These are phyloP conservation scores for Cheilosia vernalis DNA, from an alignment of 2,888 invertebrate genomes.

Conservation along the genomic window DNA sequence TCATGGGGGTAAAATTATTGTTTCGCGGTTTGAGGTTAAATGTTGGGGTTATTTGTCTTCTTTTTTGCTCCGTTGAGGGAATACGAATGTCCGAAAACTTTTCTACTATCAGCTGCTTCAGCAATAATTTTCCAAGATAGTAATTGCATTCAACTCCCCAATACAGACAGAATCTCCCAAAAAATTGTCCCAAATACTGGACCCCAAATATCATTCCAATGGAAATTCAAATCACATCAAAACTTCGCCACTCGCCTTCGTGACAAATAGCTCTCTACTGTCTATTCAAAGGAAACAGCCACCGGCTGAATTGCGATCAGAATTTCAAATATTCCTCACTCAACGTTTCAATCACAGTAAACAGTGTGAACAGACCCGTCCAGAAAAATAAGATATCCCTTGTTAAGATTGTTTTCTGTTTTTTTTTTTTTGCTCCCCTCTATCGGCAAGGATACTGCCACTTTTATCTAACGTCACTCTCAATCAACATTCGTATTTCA, in stretches of 20 bases:
- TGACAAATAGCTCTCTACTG: conserved; percentile 24
- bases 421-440: not conserved
- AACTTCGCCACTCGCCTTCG: conserved; percentile 14
- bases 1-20: too few relatives aligned
- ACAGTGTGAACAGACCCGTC: not conserved
- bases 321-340: conserved; percentile 40
- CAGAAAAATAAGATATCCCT: conserved; percentile 46
- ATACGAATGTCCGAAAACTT: too few relatives aligned
- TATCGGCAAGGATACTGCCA: conserved; percentile 14
- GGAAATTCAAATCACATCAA: conserved; percentile 29
- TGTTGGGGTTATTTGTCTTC: too few relatives aligned
- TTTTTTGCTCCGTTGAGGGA: too few relatives aligned
- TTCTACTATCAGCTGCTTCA: too few relatives aligned
- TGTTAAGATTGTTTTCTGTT: conserved; percentile 49
- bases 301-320: conserved; percentile 32
- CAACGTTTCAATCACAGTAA: conserved; percentile 33
- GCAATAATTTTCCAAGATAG: too few relatives aligned
- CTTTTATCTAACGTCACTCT: conserved; percentile 56
- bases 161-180: not conserved
- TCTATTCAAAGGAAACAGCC: not conserved
- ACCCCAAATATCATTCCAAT: not conserved
- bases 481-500: conserved; percentile 52
- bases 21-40: too few relatives aligned
- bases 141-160: too few relatives aligned
- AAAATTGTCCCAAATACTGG: too few relatives aligned